phyloP scores from a whole-genome alignment of 2,888 invertebrate species.

The Syrista parreyssii region DNA sequence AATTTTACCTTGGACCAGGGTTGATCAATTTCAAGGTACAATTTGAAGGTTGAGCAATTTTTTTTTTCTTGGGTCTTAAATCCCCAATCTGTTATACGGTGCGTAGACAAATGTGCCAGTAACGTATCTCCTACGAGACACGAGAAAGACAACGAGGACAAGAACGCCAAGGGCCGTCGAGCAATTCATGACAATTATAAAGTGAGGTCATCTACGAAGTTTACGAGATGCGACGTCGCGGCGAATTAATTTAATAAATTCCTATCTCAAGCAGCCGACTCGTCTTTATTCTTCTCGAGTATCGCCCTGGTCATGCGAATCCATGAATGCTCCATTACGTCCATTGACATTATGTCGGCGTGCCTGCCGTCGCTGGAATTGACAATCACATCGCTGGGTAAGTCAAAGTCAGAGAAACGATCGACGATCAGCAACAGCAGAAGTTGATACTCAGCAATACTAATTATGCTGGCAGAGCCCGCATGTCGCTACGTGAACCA shows the following conservation, averaged over 20 bases:
- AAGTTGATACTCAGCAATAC: not conserved
- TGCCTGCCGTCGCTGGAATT: not conserved
- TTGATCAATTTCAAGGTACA: not conserved
- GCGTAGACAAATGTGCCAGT: not conserved
- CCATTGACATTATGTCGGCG: not conserved
- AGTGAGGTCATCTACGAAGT: slow-evolving; percentile 65
- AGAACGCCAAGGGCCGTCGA: slow-evolving; percentile 5
- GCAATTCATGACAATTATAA: slow-evolving; percentile 62
- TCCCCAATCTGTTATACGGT: not conserved
- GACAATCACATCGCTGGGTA: not conserved
- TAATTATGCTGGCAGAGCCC: slow-evolving; percentile 34
- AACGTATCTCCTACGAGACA: not conserved
- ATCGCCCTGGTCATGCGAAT: not conserved
- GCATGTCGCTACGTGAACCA: slow-evolving; percentile 32
- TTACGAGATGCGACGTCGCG: slow-evolving; percentile 64
- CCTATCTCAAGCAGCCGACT: slow-evolving; percentile 39
- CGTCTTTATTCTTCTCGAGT: not conserved
- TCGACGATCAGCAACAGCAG: not conserved
- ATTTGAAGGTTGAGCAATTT: not conserved
- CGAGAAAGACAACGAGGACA: not conserved
- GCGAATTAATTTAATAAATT: slow-evolving; percentile 66
- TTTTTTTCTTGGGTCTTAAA: not conserved
- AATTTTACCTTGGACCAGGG: not conserved
- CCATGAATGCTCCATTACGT: not conserved
- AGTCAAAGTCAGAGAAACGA: not conserved